phyloP scores from a whole-genome alignment of 2,113 vertebrate genomes.

The Indri indri region DNA sequence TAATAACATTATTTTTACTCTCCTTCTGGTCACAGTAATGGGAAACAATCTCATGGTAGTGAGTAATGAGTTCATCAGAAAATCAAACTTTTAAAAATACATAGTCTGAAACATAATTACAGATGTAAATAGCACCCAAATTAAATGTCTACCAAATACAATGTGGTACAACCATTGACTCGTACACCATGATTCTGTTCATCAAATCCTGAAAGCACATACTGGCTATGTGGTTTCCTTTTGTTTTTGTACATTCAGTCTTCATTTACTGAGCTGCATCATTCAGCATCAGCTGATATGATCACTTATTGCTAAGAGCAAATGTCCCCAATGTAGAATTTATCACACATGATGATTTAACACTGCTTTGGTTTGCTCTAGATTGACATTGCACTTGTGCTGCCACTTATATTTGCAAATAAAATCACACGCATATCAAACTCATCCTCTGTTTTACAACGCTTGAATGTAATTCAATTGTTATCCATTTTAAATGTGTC shows the following conservation, averaged over 20 bases:
- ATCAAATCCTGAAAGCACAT: neutral
- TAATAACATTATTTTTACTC: neutral
- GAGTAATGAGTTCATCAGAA: slow-evolving; percentile 66
- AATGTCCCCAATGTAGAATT: too few relatives aligned
- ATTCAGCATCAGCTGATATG: neutral
- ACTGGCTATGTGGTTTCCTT: neutral
- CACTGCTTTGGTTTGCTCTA: neutral
- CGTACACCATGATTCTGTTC: neutral
- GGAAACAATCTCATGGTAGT: neutral
- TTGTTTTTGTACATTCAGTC: neutral
- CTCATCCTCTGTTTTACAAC: neutral
- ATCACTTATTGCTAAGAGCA: neutral
- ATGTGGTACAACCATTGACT: neutral
- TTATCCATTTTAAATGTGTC: neutral
- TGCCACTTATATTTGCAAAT: neutral
- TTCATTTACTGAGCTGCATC: neutral
- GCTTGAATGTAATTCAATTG: neutral
- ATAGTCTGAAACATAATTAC: slow-evolving; percentile 26
- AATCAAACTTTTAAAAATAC: slow-evolving; percentile 74
- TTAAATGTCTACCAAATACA: slow-evolving; percentile 43
- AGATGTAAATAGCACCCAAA: slow-evolving; percentile 53
- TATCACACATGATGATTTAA: neutral
- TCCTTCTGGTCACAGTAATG: neutral
- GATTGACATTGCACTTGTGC: neutral
- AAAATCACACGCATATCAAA: neutral